Conservation (phyloP, 2,113 vertebrate genomes). For the Archilochus colubris region DNA sequence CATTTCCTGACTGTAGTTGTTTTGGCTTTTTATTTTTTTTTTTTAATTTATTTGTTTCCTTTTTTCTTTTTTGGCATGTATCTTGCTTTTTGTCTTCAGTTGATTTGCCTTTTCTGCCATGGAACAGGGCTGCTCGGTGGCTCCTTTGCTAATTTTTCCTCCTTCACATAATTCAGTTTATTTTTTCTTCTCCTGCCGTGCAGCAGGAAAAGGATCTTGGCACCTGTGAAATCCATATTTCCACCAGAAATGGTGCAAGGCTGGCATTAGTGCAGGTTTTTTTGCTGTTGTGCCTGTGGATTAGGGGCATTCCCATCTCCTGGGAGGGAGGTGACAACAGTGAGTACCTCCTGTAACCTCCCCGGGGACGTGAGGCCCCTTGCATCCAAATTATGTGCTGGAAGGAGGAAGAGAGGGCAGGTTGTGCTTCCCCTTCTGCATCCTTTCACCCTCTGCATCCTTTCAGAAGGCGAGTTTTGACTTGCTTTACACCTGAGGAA, state of each 20-base stretch:
- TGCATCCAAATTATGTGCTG: neutral
- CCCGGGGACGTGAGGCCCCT: accelerated
- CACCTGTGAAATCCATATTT: accelerated
- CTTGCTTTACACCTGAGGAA: neutral
- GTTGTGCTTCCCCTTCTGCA: neutral
- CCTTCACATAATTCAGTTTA: slow-evolving; percentile 4
- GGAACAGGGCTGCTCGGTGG: neutral
- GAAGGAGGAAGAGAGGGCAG: slow-evolving; percentile 33
- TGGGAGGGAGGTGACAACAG: neutral
- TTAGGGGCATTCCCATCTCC: neutral
- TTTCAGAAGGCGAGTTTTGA: neutral
- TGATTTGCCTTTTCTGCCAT: neutral
- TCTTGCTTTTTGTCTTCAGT: neutral
- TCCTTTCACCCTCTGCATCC: neutral
- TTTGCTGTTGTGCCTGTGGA: neutral
- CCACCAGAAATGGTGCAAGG: neutral
- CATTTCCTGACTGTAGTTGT: slow-evolving; percentile 38
- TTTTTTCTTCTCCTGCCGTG: neutral
- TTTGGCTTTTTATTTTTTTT: too few relatives aligned
- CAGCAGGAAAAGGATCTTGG: neutral
- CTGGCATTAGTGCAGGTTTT: neutral
- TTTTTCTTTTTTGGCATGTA: neutral
- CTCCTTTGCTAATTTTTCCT: neutral
- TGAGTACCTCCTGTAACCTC: neutral
- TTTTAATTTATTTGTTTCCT: neutral